Conservation (phyloP, 2,113 vertebrate species). For the Malurus cyaneus region DNA sequence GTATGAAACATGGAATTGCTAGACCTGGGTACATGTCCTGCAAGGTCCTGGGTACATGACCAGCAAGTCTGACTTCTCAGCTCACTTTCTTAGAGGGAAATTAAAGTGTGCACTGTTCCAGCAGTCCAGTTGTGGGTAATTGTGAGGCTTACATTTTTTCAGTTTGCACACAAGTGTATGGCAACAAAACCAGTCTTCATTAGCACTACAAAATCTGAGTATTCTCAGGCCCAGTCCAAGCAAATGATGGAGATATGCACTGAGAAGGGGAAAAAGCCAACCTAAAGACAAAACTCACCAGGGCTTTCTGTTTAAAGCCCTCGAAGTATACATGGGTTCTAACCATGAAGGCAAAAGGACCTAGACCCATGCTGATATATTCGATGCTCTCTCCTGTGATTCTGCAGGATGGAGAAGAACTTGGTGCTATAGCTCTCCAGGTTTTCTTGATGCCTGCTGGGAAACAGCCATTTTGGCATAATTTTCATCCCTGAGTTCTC, state of each 20-base stretch:
- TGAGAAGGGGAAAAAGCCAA: neutral
- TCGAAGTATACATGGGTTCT: neutral
- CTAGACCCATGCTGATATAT: neutral
- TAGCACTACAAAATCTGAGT: neutral
- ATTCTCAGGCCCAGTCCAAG: neutral
- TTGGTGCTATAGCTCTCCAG: neutral
- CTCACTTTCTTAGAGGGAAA: neutral
- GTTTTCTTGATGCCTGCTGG: neutral
- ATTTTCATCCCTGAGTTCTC: neutral
- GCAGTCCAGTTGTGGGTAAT: neutral
- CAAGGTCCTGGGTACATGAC: neutral
- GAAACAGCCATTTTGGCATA: neutral
- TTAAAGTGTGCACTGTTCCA: neutral
- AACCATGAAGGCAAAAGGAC: neutral
- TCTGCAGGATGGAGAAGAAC: neutral
- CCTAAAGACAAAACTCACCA: neutral
- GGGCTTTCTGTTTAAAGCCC: neutral
- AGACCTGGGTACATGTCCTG: neutral
- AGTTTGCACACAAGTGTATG: neutral
- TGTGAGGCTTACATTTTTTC: neutral
- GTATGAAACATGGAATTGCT: neutral
- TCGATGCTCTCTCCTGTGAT: neutral
- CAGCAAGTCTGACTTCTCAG: neutral
- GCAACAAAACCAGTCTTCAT: neutral
- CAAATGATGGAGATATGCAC: neutral